Percentiles rank a stretch among this genome's conserved stretches.
Evolutionary conservation across 2,113 vertebrate genomes (phyloP).

Genomic region (Silurus asotus): DNA sequence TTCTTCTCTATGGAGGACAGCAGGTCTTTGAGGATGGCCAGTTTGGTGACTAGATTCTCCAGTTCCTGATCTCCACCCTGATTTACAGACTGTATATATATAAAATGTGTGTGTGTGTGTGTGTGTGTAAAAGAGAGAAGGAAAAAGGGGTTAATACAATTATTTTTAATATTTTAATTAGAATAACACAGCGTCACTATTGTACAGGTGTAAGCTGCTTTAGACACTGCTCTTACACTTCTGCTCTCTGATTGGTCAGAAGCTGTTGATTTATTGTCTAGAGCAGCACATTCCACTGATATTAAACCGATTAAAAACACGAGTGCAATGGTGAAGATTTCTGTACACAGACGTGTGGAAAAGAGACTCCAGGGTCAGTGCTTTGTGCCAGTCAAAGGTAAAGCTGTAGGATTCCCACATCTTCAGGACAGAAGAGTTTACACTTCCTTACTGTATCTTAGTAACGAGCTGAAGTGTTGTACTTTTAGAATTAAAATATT

Average conservation of each 20-base stretch:
- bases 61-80: conserved; percentile 91
- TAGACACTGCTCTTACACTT: not conserved
- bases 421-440: no score
- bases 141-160: no score
- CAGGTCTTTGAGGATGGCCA: conserved; percentile 92
- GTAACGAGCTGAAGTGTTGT: no score
- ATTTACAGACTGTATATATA: conserved; percentile 78
- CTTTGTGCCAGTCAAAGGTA: no score
- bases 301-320: no score
- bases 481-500: no score
- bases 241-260: not conserved
- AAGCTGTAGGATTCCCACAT: no score
- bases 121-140: not conserved
- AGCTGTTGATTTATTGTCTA: not conserved
- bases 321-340: no score
- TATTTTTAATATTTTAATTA: not conserved
- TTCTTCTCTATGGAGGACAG: conserved; percentile 93
- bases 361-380: no score
- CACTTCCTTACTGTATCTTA: no score
- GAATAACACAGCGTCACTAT: not conserved
- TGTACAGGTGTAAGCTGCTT: not conserved
- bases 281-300: no score
- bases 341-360: no score
- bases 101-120: conserved; percentile 55
- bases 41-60: conserved; percentile 88